A percentile compares a stretch with the other conserved stretches of the same genome.
Conservation (phyloP, 2,797 vertebrate species). For the Xiphorhynchus erythropygius region DNA sequence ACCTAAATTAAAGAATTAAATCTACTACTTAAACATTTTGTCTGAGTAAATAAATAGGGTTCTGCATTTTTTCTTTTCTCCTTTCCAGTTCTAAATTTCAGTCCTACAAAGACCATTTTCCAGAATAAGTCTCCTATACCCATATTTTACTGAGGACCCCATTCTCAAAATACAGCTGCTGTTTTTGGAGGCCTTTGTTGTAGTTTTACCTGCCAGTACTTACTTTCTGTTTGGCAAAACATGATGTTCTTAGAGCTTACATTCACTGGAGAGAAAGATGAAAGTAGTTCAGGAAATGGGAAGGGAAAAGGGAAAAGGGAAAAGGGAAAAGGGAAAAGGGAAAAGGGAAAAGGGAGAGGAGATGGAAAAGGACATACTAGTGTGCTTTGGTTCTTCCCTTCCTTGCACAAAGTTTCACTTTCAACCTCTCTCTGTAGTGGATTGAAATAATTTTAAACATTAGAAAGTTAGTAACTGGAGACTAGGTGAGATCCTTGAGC, state of each 20-base stretch:
- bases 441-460: neutral
- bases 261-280: neutral
- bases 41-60: neutral
- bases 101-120: neutral
- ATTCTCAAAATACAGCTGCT: neutral
- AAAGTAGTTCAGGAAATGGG: neutral
- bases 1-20: neutral
- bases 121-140: neutral
- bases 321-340: neutral
- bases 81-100: neutral
- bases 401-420: neutral
- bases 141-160: neutral
- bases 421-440: neutral
- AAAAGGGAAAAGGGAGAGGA: neutral
- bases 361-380: neutral
- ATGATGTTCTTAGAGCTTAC: neutral
- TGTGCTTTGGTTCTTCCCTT: neutral
- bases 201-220: neutral
- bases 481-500: neutral
- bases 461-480: neutral
- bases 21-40: neutral
- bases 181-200: neutral
- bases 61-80: neutral
- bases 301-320: neutral
- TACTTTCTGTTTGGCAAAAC: neutral